Evolutionary conservation across 2,797 vertebrate species (phyloP).

Genomic region (Anguilla obscura): DNA sequence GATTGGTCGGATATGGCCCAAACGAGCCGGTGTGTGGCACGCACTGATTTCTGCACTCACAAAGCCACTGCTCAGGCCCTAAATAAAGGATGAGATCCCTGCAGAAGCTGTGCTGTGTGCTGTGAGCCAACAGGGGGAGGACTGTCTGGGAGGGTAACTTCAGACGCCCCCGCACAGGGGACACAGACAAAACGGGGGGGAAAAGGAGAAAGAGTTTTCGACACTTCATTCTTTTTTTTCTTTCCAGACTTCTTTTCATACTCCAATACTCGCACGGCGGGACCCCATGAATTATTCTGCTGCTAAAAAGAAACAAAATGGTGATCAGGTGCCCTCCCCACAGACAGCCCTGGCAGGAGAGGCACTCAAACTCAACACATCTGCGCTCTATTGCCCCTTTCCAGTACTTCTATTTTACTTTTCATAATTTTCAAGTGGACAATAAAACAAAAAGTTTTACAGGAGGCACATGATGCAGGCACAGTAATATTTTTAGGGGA

Average conservation of each 20-base stretch:
- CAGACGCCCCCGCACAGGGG: not conserved
- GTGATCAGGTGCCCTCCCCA: not conserved
- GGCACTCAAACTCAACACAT: not conserved
- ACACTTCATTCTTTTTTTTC: not conserved
- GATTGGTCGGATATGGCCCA: conserved; percentile 63
- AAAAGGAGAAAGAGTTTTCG: not conserved
- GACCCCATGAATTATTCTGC: not conserved
- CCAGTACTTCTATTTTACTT: not conserved
- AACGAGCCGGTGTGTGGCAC: conserved; percentile 45
- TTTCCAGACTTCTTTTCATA: not conserved
- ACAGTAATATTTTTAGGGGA: not conserved
- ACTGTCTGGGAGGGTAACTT: not conserved
- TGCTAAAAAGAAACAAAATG: conserved; percentile 11
- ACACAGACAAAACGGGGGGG: not conserved
- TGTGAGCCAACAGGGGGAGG: not conserved
- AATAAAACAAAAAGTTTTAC: too few relatives aligned
- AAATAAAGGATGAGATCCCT: not conserved
- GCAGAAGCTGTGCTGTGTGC: not conserved
- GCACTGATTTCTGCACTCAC: not conserved
- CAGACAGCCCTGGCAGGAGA: not conserved
- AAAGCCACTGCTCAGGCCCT: not conserved
- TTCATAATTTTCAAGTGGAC: not conserved
- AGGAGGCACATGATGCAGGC: not conserved
- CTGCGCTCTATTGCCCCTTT: not conserved
- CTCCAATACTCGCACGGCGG: not conserved